Base-by-base conservation (phyloP, 1,140 invertebrate species). In the Drosophila pseudoobscura region DNA sequence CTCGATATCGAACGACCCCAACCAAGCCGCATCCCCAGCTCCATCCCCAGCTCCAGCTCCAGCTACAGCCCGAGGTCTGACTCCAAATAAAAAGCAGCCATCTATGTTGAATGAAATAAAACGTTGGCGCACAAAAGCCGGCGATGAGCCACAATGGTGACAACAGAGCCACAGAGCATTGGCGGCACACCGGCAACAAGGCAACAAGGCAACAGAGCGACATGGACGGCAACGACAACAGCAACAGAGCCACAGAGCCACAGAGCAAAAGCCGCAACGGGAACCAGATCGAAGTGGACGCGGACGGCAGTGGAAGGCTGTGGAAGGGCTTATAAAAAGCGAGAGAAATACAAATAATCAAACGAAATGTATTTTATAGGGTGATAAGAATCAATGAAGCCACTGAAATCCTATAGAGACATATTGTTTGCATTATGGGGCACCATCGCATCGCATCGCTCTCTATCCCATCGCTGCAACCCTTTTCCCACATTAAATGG, bases 341-440 rank as follows among this genome's bases (percentile, higher is more conserved):
- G 77, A 89, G 85, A 89, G 85, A 83, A 89, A 84, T 83, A 84
- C 76, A 84, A 90, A 90, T 90, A 90, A 89, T 90, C 89, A 90
- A 90, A 90, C 78, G 78, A 90, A 90, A 90, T 89, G 89, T 90
- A 91, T 91, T 91, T 90, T 91, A 91, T 91, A 73, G 89, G 89
- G 89, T 91, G 89, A 91, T 91, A 91, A 91, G 89, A 91, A 91
- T 91, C 89, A 91, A 89, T 90, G 89, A 90, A 91, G 89, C 89
- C 89, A 91, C 89, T 91, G 89, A 91, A 91, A 91, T 91, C 89
- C 89, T 91, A 91, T 91, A 91, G 89, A 91, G 89, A 91, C 89
- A 91, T 91, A 91, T 91, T 91, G 89, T 91, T 84, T 89, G 84
- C 84, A 90, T 90, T 90, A 90, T 89, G 80, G 78, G 75, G 80